phyloP scores from a whole-genome alignment of 2,888 invertebrate species.

The Diadegma fenestrale region DNA sequence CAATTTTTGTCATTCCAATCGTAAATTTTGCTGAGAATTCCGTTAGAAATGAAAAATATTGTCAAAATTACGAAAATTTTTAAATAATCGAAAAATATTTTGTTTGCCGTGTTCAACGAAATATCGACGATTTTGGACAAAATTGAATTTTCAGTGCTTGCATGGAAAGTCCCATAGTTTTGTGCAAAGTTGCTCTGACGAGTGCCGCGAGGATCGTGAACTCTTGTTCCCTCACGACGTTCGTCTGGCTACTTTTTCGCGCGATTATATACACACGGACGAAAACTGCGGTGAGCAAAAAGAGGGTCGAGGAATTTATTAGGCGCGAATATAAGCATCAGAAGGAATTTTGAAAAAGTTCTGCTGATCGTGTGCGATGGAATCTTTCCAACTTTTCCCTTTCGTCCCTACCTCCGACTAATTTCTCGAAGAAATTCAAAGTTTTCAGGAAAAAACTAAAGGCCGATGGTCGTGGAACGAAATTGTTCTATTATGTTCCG shows the following conservation, averaged over 20 bases:
- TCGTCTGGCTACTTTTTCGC: conserved; percentile 25
- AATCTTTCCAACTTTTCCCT: conserved; percentile 16
- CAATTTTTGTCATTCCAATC: too few species aligned
- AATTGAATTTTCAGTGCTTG: too few species aligned
- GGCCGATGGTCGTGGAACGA: neutral
- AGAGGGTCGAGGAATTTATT: conserved; percentile 29
- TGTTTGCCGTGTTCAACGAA: too few species aligned
- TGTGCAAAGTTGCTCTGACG: neutral
- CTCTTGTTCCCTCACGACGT: conserved; percentile 23
- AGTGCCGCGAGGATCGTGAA: conserved; percentile 10
- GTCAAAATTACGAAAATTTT: too few species aligned
- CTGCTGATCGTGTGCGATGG: too few species aligned
- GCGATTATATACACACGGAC: conserved; percentile 24
- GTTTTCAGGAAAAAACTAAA: neutral
- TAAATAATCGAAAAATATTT: too few species aligned
- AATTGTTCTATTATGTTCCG: neutral
- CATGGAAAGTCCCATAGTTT: neutral
- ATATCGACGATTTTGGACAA: too few species aligned
- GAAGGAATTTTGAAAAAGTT: conserved; percentile 30
- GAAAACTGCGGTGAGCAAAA: conserved; percentile 6
- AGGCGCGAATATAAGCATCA: conserved; percentile 38
- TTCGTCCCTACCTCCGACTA: neutral
- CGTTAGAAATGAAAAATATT: too few species aligned
- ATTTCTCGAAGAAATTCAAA: too few species aligned
- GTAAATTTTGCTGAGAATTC: too few species aligned